Evolutionary conservation across 2,113 vertebrate species (phyloP), one percentile per base, ranked within the genome.

Genomic region (Thomomys bottae): DNA sequence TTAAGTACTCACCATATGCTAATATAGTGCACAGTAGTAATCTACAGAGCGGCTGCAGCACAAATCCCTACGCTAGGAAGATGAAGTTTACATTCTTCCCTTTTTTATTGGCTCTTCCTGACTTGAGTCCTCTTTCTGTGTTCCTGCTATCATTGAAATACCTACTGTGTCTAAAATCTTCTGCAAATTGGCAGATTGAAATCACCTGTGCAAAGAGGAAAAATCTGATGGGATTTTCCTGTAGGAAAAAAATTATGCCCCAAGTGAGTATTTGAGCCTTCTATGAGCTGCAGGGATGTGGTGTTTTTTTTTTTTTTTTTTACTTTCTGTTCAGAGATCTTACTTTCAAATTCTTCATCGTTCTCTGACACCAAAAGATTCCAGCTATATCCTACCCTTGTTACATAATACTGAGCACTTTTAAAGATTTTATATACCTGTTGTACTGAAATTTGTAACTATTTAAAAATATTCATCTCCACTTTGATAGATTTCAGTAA

Each of bases 341-440:
- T 87, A 79, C 64, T 86, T 84, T 75, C 17, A 78, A 81, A 71
- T 82, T 87, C 23, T 88, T 91, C 78, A 14, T 49, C 82, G 17
- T 24, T 34, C 72, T 96, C 8, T 64, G 10, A 76, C 75, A 36
- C 45, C 8, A 6, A 6, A 85, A 72, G 26, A 15, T 85, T 49
- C 59, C 30, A 85, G n/a, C 10, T 70, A 20, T 36, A 76, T 42
- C 8, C 3, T 34, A 32, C 68, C 23, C 40, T 36, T 67, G 28
- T 38, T 83, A 28, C 6, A 26, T n/a, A 79, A 59, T 3, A 54
- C 23, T 36, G 54, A 42, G 14, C 5, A 70, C 3, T 40, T 67
- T 86, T 81, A 28, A 0, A 15, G 18, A 54, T 54, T 54, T 54
- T 54, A 54, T 54, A 54, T 54, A 54, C 15, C 14, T 54, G 3